These are phyloP conservation scores for Pitta sordida DNA, from an alignment of 2,113 vertebrate species.

Conservation along the genomic window DNA sequence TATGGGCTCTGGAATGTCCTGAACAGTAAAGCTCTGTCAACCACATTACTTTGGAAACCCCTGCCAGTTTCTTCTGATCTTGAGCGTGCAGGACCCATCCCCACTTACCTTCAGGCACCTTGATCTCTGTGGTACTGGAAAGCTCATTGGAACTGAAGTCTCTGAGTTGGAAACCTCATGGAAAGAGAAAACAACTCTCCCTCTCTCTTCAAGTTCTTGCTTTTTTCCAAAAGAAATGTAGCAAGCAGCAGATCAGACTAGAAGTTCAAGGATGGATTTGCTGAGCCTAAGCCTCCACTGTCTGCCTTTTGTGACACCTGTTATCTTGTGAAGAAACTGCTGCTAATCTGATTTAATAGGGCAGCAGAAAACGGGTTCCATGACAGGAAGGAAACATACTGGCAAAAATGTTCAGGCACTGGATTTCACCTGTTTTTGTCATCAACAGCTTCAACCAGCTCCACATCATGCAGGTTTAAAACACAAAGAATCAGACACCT, in stretches of 20 bases:
- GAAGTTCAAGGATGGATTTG: neutral
- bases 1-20: neutral
- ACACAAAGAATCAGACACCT: neutral
- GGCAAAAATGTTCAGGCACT: neutral
- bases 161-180: constrained; percentile 58
- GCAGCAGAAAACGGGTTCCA: neutral
- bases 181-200: neutral
- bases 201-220: neutral
- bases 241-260: neutral
- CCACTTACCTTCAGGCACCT: neutral
- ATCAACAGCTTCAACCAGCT: neutral
- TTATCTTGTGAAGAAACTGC: neutral
- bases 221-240: neutral
- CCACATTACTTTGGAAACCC: neutral
- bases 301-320: neutral
- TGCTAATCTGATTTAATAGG: neutral
- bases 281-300: neutral
- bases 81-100: neutral
- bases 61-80: neutral
- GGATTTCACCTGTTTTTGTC: neutral
- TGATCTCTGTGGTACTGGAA: constrained; percentile 61
- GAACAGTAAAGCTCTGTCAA: neutral
- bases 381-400: neutral
- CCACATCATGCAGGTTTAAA: neutral
- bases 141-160: constrained; percentile 73